Evolutionary conservation across 2,113 vertebrate genomes (phyloP), one percentile per base, ranked within the genome.

Genomic region (Rhegmatorhina hoffmannsi): DNA sequence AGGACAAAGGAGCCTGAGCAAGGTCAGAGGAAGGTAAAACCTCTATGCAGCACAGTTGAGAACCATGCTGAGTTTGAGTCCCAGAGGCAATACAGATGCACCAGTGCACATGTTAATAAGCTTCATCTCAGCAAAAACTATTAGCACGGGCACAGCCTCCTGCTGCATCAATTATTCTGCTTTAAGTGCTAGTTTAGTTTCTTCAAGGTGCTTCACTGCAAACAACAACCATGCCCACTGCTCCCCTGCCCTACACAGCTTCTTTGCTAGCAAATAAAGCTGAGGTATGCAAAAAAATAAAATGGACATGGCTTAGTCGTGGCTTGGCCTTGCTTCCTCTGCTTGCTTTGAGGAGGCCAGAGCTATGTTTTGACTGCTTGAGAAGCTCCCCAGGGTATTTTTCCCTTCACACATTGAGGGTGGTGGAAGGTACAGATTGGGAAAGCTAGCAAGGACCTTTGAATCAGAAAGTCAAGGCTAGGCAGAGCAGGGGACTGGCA

Each of bases 71-170:
- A 76, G 34, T 92, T 92, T 86, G 86, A 94, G 73, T 97, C 96
- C 95, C 96, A 94, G 69, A 94, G 96, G 96, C 96, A 97, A 95
- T 95, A 86, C 95, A 93, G 95, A 97, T 97, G 96, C 96, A 96
- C 95, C 95, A 96, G 83, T 96, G 96, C 92, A 96, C 96, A 96
- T 96, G 92, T 78, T 97, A 97, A 97, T 97, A 95, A 97, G 94
- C 94, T 95, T 96, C 96, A 96, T 92, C 83, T 91, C 94, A 68
- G 92, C 84, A 94, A 96, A 95, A 95, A 97, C 95, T 96, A 95
- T 96, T 94, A 96, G 60, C 92, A 70, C 52, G 92, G 95, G 92
- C 86, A 92, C 91, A 89, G 89, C 84, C 92, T 90, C 69, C 86
- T 90, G 94, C 94, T 89, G 72, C 80, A 95, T 73, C 95, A 94